Evolutionary conservation across 2,797 vertebrate genomes (phyloP).

Genomic region (Sebastolobus alascanus): DNA sequence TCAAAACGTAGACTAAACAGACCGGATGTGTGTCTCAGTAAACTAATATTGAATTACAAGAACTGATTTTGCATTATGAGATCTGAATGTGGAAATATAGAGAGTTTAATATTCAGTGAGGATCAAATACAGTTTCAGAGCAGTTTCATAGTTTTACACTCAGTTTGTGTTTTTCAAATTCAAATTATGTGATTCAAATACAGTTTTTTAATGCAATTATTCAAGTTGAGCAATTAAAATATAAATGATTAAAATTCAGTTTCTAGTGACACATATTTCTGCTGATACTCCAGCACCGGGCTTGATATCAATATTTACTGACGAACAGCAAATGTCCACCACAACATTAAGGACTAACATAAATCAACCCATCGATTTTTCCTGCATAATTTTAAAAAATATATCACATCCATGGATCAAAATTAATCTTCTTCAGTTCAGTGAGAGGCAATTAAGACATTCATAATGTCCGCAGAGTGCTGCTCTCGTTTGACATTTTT

Average conservation of each 20-base stretch:
- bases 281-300: neutral
- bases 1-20: neutral
- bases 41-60: neutral
- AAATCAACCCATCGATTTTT: constrained; percentile 35
- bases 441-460: constrained; percentile 45
- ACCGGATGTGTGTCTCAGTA: neutral
- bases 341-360: constrained; percentile 51
- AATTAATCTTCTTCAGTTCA: constrained; percentile 8
- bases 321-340: constrained; percentile 31
- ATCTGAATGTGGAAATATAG: neutral
- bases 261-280: neutral
- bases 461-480: constrained; percentile 43
- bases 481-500: constrained; percentile 23
- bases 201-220: neutral
- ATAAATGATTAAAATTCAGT: neutral
- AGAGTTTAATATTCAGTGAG: too few species aligned
- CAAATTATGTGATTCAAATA: too few species aligned
- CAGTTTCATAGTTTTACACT: neutral
- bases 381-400: constrained; percentile 24
- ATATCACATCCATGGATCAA: constrained; percentile 38
- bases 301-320: constrained; percentile 20
- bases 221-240: neutral
- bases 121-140: neutral
- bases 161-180: neutral
- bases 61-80: neutral